Evolutionary conservation across 2,113 vertebrate genomes (phyloP).

Genomic region (Nettapus auritus): DNA sequence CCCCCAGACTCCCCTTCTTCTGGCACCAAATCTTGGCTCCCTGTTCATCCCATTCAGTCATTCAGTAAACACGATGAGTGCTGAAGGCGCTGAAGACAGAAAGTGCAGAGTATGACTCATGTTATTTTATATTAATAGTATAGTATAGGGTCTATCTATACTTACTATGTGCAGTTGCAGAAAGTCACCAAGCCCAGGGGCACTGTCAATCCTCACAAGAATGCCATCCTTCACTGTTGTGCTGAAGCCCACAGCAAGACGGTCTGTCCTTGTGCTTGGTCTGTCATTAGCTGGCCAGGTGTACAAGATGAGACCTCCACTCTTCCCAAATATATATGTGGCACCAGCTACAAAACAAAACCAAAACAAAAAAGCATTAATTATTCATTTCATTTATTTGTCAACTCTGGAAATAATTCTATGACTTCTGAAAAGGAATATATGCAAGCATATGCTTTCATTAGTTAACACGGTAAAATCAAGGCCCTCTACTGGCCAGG

Average conservation of each 20-base stretch:
- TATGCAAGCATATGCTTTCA: not conserved
- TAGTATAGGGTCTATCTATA: slow-evolving; percentile 1
- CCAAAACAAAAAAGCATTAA: not conserved
- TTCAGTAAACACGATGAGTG: not conserved
- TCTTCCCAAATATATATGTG: slow-evolving; percentile 97
- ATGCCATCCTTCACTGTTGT: slow-evolving; percentile 92
- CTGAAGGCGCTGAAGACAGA: not conserved
- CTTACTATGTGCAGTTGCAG: slow-evolving; percentile 98
- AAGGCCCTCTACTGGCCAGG: not conserved
- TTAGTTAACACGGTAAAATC: not conserved
- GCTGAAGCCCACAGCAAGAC: slow-evolving; percentile 88
- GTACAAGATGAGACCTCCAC: slow-evolving; percentile 94
- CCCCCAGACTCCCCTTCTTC: not conserved
- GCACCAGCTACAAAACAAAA: slow-evolving; percentile 86
- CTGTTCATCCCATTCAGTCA: not conserved
- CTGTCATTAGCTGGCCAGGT: slow-evolving; percentile 97
- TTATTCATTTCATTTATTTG: not conserved
- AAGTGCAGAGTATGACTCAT: not conserved
- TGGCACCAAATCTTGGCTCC: not conserved
- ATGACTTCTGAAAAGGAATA: not conserved
- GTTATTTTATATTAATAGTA: not conserved
- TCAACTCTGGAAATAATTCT: not conserved
- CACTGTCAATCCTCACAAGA: slow-evolving; percentile 95
- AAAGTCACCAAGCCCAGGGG: slow-evolving; percentile 93
- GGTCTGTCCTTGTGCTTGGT: slow-evolving; percentile 94